These are phyloP conservation scores for Pinctada fucata DNA, from an alignment of 2,888 invertebrate species.

Conservation along the genomic window DNA sequence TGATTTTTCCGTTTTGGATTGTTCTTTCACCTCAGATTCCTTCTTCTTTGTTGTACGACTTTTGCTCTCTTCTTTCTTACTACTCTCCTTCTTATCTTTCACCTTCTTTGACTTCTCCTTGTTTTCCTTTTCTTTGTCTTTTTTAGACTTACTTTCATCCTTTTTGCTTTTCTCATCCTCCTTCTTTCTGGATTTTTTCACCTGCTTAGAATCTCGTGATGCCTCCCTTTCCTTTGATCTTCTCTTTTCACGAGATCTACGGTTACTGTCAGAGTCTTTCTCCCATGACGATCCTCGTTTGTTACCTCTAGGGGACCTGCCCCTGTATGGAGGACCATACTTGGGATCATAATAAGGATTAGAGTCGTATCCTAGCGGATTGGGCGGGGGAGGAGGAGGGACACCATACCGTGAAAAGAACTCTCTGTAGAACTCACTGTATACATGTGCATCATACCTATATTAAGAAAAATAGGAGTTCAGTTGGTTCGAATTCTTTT, in stretches of 20 bases:
- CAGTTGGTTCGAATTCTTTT: neutral
- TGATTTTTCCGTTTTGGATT: conserved; percentile 27
- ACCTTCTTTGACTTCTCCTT: conserved; percentile 41
- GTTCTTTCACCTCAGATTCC: conserved; percentile 25
- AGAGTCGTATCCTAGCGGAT: conserved; percentile 26
- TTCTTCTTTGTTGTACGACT: conserved; percentile 44
- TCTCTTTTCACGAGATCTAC: conserved; percentile 68
- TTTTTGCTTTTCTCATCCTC: conserved; percentile 20
- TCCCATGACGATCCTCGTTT: conserved; percentile 42
- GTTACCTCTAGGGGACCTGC: conserved; percentile 35
- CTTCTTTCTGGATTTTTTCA: conserved; percentile 29
- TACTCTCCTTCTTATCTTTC: conserved; percentile 43
- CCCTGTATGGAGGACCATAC: conserved; percentile 45
- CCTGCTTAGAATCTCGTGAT: conserved; percentile 77
- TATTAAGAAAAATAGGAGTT: conserved; percentile 18
- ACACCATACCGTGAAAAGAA: conserved; percentile 42
- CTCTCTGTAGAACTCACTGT: conserved; percentile 47
- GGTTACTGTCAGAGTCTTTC: conserved; percentile 76
- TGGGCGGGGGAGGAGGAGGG: conserved; percentile 45
- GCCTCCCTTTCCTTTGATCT: conserved; percentile 77
- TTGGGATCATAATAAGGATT: conserved; percentile 33
- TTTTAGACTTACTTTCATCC: conserved; percentile 57
- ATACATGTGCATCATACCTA: conserved; percentile 46
- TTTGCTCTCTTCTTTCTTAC: conserved; percentile 50
- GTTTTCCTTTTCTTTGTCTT: conserved; percentile 46